Base-by-base conservation (phyloP, 2,797 vertebrate genomes). In the Tamandua tetradactyla region DNA sequence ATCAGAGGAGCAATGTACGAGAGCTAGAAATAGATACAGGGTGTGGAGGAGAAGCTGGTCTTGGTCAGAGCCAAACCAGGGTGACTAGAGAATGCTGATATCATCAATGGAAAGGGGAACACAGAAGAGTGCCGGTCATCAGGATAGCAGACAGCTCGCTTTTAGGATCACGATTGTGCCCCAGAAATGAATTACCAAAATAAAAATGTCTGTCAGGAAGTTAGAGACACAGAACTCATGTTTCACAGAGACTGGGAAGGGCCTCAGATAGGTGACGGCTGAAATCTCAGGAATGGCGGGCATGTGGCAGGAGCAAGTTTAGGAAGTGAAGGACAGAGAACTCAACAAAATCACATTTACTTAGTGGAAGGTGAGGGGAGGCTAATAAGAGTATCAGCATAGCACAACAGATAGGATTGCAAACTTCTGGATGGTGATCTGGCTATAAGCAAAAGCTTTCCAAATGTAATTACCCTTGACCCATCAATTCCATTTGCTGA, bases 201-300 rank as follows among this genome's bases (percentile, higher is more conserved):
- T 37, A 40, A 47, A 64, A 59, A 47, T 83, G 15, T 74, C 74
- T 95, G 88, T 18, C 23, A 83, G 52, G 35, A 27, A 78, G 74
- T 82, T 69, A 49, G 35, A 55, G 55, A 57, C 44, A 5, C 11
- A 91, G 20, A 93, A 62, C 7, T 55, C 40, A 79, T 22, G 18
- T 25, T 62, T 87, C 82, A n/a, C n/a, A 75, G n/a, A 74, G 2
- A 78, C 0, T 7, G 27, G 61, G n/a, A 37, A 74, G 55, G 30
- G 9, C 22, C 12, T 69, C 15, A 20, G 59, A 66, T 14, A 55
- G 1, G 1, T 30, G 18, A 35, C 13, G 15, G 25, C 59, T 66
- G 61, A 94, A 66, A 87, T 40, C 15, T 47, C 72, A 61, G 52
- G 52, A 55, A 55, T 55, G 52, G 18, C 17, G 17, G 52, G 20